Evolutionary conservation across 2,113 vertebrate species (phyloP).

Genomic region (Boleophthalmus pectinirostris): DNA sequence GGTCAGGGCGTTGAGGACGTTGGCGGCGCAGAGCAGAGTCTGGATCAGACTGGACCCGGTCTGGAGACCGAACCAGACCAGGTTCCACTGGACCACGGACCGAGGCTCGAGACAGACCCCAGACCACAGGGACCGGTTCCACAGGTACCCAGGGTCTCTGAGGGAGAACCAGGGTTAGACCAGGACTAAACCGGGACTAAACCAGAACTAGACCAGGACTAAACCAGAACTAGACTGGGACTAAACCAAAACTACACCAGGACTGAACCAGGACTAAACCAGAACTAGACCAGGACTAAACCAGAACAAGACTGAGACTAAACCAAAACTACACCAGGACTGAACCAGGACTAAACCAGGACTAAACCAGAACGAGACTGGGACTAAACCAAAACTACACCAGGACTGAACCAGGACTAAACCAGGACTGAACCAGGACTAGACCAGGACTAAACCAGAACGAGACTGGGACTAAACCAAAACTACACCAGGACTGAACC

Average conservation of each 20-base stretch:
- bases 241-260: background rate
- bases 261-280: constrained; percentile 7
- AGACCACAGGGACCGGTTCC: constrained; percentile 60
- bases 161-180: background rate
- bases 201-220: background rate
- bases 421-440: constrained; percentile 1
- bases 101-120: constrained; percentile 67
- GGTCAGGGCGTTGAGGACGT: constrained; percentile 62
- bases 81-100: constrained; percentile 73
- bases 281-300: background rate
- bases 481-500: constrained; percentile 19
- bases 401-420: background rate
- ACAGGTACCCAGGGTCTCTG: constrained; percentile 63
- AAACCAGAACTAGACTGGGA: background rate
- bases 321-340: no score
- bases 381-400: constrained; percentile 2
- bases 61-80: constrained; percentile 70
- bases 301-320: no score
- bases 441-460: no score
- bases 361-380: background rate
- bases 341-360: background rate
- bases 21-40: constrained; percentile 61
- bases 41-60: constrained; percentile 62
- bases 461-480: background rate
- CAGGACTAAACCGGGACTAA: constrained; percentile 2